Evolutionary conservation across 2,797 vertebrate species (phyloP), one percentile per base, ranked within the genome.

Genomic region (Numenius phaeopus): DNA sequence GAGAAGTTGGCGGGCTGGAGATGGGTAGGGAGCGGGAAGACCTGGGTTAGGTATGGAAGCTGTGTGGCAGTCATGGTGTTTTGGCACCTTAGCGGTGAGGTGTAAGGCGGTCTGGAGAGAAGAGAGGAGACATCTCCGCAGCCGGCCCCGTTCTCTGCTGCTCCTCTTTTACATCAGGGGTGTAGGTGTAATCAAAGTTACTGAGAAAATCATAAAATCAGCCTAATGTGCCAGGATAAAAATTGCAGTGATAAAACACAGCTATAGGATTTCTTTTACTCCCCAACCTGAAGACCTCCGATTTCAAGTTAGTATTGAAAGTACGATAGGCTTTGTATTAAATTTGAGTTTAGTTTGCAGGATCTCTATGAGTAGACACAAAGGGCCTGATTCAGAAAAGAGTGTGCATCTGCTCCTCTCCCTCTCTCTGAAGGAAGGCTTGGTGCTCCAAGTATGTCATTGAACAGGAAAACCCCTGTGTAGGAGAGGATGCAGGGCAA

Each of bases 311-410:
- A 30, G 29, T 69, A 21, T n/a, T 87, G 65, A 42, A 67, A 82
- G 34, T 65, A 26, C 34, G 30, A 30, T 39, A 50, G 24, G n/a
- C 32, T 85, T 77, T 71, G n/a, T 65, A 14, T 73, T 40, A 91
- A 76, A 85, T 84, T 46, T 20, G 44, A 58, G 30, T 82, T 46
- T 66, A 76, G 32, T 93, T 91, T 89, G 30, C 34, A 52, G 42
- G 42, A 23, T 71, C 19, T 91, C 50, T 66, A 62, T 46, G 39
- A 64, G 29, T 10, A 37, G 61, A 37, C 22, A 14, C 26, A 62
- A n/a, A 77, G 39, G 17, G 67, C 24, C 29, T 80, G 29, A 86
- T 81, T 64, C 22, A 52, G 78, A 76, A 77, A 91, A 87, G 23
- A 44, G 23, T 6, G 2, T 24, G 26, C 23, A 49, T 87, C 39